Conservation (phyloP, 2,797 vertebrate genomes). For the Alcedo quadribrachys region DNA sequence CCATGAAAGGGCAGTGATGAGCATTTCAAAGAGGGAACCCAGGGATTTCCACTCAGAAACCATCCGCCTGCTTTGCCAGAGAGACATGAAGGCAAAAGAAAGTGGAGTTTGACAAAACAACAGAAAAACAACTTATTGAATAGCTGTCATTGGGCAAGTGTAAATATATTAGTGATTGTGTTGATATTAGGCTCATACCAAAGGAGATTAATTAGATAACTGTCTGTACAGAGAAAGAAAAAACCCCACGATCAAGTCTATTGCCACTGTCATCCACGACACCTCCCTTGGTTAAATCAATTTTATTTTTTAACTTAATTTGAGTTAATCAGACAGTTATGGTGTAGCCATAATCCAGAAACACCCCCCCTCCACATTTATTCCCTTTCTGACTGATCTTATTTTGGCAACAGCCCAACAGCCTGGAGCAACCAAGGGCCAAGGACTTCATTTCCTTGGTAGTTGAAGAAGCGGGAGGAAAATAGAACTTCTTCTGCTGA, state of each 20-base stretch:
- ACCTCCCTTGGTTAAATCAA: not conserved
- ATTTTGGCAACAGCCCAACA: not conserved
- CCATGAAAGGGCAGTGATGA: not conserved
- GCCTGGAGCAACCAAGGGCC: not conserved
- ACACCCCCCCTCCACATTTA: not conserved
- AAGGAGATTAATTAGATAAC: conserved; percentile 43
- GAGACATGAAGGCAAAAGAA: not conserved
- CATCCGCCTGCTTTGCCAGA: not conserved
- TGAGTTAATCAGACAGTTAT: conserved; percentile 16
- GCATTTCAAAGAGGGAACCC: not conserved
- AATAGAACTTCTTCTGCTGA: not conserved
- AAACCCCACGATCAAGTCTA: not conserved
- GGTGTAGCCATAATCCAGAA: not conserved
- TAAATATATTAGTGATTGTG: not conserved
- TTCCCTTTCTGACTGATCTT: not conserved
- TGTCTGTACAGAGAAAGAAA: not conserved
- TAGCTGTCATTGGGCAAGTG: not conserved
- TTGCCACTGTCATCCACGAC: not conserved
- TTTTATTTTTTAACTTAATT: conserved; percentile 36
- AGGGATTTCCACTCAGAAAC: not conserved
- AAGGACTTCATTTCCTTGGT: not conserved
- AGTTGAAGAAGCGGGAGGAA: not conserved
- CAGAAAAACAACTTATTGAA: not conserved
- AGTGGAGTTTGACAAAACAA: not conserved
- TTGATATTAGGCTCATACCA: conserved; percentile 27